Conservation (phyloP, 2,113 vertebrate species). For the Neodon shergylaensis region DNA sequence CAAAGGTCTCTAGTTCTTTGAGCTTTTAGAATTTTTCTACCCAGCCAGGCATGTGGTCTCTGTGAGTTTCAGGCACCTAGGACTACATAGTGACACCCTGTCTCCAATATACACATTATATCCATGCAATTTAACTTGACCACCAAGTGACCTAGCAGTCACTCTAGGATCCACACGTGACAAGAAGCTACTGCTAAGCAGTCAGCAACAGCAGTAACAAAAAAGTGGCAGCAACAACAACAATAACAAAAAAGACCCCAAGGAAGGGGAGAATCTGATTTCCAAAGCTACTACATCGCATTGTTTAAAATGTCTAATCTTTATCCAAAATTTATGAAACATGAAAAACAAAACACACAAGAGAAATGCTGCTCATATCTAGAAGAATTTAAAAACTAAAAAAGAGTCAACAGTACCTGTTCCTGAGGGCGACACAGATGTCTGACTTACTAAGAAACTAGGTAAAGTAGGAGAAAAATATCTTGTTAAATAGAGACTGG, state of each 20-base stretch:
- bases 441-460: background rate
- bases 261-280: background rate
- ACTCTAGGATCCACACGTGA: background rate
- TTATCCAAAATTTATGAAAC: background rate
- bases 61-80: background rate
- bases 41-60: background rate
- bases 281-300: background rate
- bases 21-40: background rate
- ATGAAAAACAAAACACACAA: background rate
- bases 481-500: background rate
- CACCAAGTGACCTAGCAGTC: background rate
- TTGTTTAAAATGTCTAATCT: background rate
- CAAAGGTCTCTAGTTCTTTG: background rate
- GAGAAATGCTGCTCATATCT: background rate
- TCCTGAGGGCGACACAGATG: background rate
- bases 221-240: background rate
- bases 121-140: background rate
- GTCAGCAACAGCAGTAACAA: background rate
- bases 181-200: background rate
- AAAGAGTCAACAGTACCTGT: background rate
- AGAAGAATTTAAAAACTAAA: background rate
- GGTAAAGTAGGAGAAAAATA: background rate
- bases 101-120: background rate
- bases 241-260: too few relatives aligned
- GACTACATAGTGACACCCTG: background rate